A percentile compares a stretch with the other conserved stretches of the same genome.
phyloP scores from a whole-genome alignment of 30 jellyfish, hydroid and myxozoan genomes.

The Cassiopea andromeda region DNA sequence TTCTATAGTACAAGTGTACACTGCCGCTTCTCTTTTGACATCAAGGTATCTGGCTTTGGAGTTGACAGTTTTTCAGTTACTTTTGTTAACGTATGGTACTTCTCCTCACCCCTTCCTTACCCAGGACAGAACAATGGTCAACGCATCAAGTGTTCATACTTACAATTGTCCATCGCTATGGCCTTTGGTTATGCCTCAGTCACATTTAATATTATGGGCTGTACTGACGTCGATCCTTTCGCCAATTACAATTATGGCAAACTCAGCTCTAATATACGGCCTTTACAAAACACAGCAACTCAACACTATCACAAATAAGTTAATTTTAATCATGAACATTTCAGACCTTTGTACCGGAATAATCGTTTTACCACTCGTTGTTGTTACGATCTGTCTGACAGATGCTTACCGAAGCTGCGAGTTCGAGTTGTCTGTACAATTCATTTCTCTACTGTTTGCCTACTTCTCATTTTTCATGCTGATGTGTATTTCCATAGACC shows the following conservation, averaged over 20 bases:
- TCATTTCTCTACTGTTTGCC: slow-evolving; percentile 2
- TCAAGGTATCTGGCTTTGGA: neutral
- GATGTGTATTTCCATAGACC: slow-evolving; percentile 23
- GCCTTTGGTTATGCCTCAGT: slow-evolving; percentile 19
- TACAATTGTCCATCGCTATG: slow-evolving; percentile 15
- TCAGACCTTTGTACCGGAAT: slow-evolving; percentile 62
- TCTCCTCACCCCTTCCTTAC: too few species aligned
- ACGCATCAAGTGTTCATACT: neutral
- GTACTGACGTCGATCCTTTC: neutral
- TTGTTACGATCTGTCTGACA: neutral
- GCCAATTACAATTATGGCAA: slow-evolving; percentile 3
- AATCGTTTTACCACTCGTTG: slow-evolving; percentile 14
- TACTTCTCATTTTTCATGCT: slow-evolving; percentile 41
- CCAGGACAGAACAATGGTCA: neutral
- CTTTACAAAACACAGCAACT: slow-evolving; percentile 65
- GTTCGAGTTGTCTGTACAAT: slow-evolving; percentile 18
- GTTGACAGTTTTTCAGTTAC: neutral
- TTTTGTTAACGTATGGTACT: too few species aligned
- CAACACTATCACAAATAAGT: slow-evolving; percentile 41
- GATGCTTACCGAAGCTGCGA: slow-evolving; percentile 10
- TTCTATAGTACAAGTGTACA: too few species aligned
- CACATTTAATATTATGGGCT: neutral
- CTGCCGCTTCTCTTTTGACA: too few species aligned
- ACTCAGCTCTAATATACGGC: slow-evolving; percentile 27
- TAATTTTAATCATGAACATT: slow-evolving; percentile 38